Base-by-base conservation (phyloP, 2,797 vertebrate genomes). In the Sebastes reedi region DNA sequence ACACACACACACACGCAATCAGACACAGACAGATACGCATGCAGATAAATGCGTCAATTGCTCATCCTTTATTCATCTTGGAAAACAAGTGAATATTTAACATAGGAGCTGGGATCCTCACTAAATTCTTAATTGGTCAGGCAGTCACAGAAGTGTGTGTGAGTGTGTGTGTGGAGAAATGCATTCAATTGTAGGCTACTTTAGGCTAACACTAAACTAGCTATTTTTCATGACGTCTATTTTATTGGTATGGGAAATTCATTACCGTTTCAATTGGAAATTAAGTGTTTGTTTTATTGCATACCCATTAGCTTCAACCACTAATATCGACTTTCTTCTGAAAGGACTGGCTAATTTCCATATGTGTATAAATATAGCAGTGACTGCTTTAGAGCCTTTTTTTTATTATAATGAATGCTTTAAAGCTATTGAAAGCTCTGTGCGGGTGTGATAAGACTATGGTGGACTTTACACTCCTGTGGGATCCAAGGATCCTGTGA, bases 31-130 rank as follows among this genome's bases (percentile, higher is more conserved):
- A 32, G 75, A 83, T 39, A 71, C 52, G 18, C 64, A 64, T 75
- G 22, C 62, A 52, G 84, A 87, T 91, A 93, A 94, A 95, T 89
- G 90, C 79, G 69, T 90, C 92, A 93, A 93, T 84, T 87, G 76
- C 93, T 93, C 91, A 96, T 96, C 79, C 92, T 94, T 96, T 92
- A 96, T 96, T 96, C 85, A 96, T 94, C 62, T 85, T 88, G 94
- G 94, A 95, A 96, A 96, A 94, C 90, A 79, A 93, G 92, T 96
- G 89, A 95, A 95, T 93, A 94, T 95, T 96, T 96, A 94, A 94
- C 92, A 88, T 60, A 85, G 83, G 89, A 85, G 88, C 90, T 90
- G 93, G 87, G 93, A 86, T 93, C 81, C 91, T 90, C 88, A 79
- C 93, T 97, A 94, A 97, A 96, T 94, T 89, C 93, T 92, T 95